Evolutionary conservation across 2,888 invertebrate species (phyloP), one percentile per base, ranked within the genome.

Genomic region (Drosophila mimetica): DNA sequence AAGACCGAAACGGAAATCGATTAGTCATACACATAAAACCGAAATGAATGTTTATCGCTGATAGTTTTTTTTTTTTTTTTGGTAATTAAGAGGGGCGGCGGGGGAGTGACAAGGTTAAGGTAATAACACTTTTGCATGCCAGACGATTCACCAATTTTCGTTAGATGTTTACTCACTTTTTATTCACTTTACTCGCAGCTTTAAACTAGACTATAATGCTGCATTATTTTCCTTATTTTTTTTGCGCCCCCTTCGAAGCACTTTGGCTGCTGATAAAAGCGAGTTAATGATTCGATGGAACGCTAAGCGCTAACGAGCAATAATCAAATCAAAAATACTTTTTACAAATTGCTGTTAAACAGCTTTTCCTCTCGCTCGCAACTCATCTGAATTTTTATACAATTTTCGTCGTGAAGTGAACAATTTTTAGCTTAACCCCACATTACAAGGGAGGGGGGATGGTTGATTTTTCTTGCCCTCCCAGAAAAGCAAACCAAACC

Each of bases 311-410:
- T 84, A 84, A 84, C 86, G 84, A 84, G 84, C 84, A 81, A 86
- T 86, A 84, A 84, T 84, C 86, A 86, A 84, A 84, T 84, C 84
- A 84, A 77, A 67, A 79, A 84, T 79, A 79, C 84, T 79, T 86
- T 77, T 75, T 69, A 86, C 59, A 71, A 80, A 64, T 48, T 51
- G 64, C 55, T 69, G 37, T 53, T 63, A 70, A 64, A 39, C 48
- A 32, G 47, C 52, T 46, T 59, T 48, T 39, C 47, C 34, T 18
- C 20, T 9, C 30, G 11, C 52, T 14, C 8, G 9, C 32, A 25
- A n/a, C 44, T 36, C 46, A 46, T 59, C 37, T 50, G 37, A 20
- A 34, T 60, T 39, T 52, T 57, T 34, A 34, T 47, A 48, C 61
- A 48, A 34, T 32, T 63, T 46, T 16, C 22, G 30, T 13, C 18